phyloP scores from a whole-genome alignment of 2,797 vertebrate species.

The Phoebastria nigripes region DNA sequence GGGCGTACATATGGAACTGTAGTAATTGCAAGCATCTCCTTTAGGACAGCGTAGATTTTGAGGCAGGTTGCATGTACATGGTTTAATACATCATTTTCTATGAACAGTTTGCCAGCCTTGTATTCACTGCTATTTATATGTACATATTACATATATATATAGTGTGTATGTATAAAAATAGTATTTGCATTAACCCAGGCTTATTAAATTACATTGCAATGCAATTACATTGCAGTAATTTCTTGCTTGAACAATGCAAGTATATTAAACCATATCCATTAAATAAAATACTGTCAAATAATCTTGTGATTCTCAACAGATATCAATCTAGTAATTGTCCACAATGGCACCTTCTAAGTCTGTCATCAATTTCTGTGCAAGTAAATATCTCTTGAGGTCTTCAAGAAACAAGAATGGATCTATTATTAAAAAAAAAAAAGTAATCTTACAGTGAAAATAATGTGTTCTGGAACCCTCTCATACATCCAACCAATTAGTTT shows the following conservation, averaged over 20 bases:
- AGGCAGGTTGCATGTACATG: not conserved
- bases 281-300: not conserved
- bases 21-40: not conserved
- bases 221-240: not conserved
- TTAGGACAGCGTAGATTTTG: not conserved
- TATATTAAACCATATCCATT: not conserved
- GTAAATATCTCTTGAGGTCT: not conserved
- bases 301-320: not conserved
- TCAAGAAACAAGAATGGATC: not conserved
- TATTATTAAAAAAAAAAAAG: not conserved
- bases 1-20: not conserved
- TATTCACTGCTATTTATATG: not conserved
- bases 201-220: not conserved
- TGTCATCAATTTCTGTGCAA: not conserved
- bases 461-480: not conserved
- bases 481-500: not conserved
- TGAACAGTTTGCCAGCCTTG: not conserved
- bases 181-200: not conserved
- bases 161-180: not conserved
- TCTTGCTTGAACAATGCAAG: not conserved
- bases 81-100: not conserved
- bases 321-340: not conserved
- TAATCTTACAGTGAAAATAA: not conserved
- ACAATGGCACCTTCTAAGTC: not conserved
- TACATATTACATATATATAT: accelerated